Percentiles rank a stretch among this genome's conserved stretches.
Conservation (phyloP, 2,888 invertebrate species). For the Nebria brevicollis region DNA sequence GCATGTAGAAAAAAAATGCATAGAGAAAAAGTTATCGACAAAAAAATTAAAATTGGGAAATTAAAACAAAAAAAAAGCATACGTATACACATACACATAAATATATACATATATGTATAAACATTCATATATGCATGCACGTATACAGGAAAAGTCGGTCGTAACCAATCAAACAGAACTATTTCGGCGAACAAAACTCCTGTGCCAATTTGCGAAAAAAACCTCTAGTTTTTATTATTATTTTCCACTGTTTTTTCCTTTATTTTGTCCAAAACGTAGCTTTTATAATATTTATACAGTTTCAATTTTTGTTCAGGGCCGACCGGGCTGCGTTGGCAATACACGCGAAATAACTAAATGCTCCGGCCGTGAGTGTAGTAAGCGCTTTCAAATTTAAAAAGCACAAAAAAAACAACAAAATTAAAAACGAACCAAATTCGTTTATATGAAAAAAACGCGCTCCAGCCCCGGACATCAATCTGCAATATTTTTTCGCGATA, state of each 20-base stretch:
- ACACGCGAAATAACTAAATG: slow-evolving; percentile 46
- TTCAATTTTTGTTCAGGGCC: slow-evolving; percentile 44
- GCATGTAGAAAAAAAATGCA: no score
- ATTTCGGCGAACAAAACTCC: slow-evolving; percentile 41
- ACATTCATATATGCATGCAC: not conserved
- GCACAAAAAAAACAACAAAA: slow-evolving; percentile 44
- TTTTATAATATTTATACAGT: slow-evolving; percentile 47
- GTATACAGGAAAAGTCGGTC: slow-evolving; percentile 38
- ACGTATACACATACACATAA: not conserved
- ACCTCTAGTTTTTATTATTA: not conserved
- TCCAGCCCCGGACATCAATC: slow-evolving; percentile 43
- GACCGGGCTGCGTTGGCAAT: slow-evolving; percentile 13
- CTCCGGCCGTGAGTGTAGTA: slow-evolving; percentile 35
- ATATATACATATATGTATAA: not conserved
- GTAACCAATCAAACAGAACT: slow-evolving; percentile 44
- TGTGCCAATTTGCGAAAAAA: slow-evolving; percentile 9
- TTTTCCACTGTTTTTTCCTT: not conserved
- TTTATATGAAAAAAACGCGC: slow-evolving; percentile 44
- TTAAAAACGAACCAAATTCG: slow-evolving; percentile 48
- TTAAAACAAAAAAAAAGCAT: not conserved
- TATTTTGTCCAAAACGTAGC: slow-evolving; percentile 2
- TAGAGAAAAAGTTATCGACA: no score
- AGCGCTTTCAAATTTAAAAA: slow-evolving; percentile 47
- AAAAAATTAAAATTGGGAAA: no score
- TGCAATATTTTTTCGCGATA: slow-evolving; percentile 48